phyloP scores from a whole-genome alignment of 2,888 invertebrate genomes.

The Ceramica pisi region DNA sequence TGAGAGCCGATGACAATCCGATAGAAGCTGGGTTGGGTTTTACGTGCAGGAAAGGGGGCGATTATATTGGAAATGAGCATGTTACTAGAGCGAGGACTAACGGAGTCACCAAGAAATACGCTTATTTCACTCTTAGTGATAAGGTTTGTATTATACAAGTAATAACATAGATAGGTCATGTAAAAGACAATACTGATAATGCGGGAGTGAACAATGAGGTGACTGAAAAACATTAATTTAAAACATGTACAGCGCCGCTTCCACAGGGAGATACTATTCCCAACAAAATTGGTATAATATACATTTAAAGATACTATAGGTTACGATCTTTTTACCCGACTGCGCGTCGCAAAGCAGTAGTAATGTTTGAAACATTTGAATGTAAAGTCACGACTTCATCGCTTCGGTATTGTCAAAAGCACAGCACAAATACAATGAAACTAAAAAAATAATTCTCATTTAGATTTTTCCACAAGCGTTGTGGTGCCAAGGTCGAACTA shows the following conservation, averaged over 20 bases:
- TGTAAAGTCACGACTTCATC: too few species aligned
- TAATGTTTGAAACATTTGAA: too few species aligned
- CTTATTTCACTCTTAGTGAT: conserved; percentile 93
- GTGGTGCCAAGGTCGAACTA: too few species aligned
- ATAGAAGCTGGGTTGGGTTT: conserved; percentile 95
- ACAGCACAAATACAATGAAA: neutral
- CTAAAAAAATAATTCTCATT: neutral
- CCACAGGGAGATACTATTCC: neutral
- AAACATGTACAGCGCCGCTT: neutral
- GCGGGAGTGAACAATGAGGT: neutral
- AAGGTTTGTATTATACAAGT: conserved; percentile 79
- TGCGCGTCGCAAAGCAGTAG: too few species aligned
- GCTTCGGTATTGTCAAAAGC: neutral
- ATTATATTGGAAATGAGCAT: conserved; percentile 94
- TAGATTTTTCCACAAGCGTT: too few species aligned
- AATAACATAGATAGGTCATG: neutral
- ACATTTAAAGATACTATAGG: too few species aligned
- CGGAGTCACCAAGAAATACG: conserved; percentile 94
- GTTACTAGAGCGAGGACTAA: conserved; percentile 92
- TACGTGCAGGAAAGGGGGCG: conserved; percentile 94
- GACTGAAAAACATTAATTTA: neutral
- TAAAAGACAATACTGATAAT: too few species aligned
- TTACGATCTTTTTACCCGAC: too few species aligned
- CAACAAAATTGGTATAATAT: neutral
- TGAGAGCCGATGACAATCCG: conserved; percentile 96